phyloP scores from a whole-genome alignment of 2,888 invertebrate species.

The Nephrotoma appendiculata region DNA sequence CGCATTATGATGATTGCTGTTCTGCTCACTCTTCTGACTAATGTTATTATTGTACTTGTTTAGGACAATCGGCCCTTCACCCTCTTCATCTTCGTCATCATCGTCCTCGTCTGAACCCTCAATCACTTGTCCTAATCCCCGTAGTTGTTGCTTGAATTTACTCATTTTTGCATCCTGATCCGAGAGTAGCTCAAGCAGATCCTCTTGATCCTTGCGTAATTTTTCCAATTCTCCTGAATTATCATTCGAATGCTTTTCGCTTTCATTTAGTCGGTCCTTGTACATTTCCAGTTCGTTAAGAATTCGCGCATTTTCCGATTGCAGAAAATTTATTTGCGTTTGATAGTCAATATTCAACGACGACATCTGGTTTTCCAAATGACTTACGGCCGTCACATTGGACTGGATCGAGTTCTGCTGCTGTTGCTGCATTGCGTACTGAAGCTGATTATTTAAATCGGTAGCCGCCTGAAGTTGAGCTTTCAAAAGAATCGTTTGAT shows the following conservation, averaged over 20 bases:
- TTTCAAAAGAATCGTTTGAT: conserved; percentile 75
- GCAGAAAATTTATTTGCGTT: conserved; percentile 16
- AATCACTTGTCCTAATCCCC: conserved; percentile 31
- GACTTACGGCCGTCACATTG: conserved; percentile 1
- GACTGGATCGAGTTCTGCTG: neutral
- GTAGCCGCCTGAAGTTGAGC: conserved; percentile 45
- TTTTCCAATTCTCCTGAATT: conserved; percentile 40
- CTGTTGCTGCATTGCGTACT: conserved; percentile 17
- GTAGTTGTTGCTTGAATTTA: conserved; percentile 44
- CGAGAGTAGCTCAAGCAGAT: conserved; percentile 72
- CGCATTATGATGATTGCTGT: neutral
- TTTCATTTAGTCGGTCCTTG: conserved; percentile 24
- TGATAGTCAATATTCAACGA: conserved; percentile 10
- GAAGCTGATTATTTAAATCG: conserved; percentile 15
- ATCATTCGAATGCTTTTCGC: conserved; percentile 16
- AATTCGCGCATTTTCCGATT: conserved; percentile 29
- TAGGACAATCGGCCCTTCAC: neutral
- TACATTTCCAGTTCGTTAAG: conserved; percentile 23
- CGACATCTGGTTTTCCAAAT: conserved; percentile 10
- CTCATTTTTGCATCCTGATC: conserved; percentile 63
- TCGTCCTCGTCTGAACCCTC: conserved; percentile 34
- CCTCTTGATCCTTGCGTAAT: conserved; percentile 82
- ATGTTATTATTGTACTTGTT: neutral
- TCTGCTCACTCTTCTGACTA: neutral
- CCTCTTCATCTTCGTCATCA: conserved; percentile 16